A percentile compares a stretch with the other conserved stretches of the same genome.
Evolutionary conservation across 2,888 invertebrate species (phyloP).

Genomic region (Brachynemurus nebulosus): DNA sequence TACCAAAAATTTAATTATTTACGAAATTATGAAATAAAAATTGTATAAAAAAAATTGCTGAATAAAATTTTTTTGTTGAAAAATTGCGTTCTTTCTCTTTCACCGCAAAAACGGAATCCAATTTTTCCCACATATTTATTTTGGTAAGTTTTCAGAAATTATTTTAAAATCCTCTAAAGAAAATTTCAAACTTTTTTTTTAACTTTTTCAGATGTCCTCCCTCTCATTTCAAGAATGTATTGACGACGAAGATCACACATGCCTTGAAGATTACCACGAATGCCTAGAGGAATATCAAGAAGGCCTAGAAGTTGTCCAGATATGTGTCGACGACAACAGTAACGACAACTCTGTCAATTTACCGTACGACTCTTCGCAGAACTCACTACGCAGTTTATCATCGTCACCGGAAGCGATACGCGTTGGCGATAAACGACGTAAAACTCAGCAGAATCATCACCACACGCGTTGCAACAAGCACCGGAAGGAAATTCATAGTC

Average conservation of each 20-base stretch:
- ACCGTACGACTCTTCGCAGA: not conserved
- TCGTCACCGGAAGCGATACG: not conserved
- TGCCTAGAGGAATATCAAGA: slow-evolving; percentile 51
- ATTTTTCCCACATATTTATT: too few relatives aligned
- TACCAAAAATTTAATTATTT: too few relatives aligned
- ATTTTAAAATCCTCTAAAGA: slow-evolving; percentile 6
- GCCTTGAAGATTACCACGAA: slow-evolving; percentile 49
- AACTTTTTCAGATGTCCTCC: slow-evolving; percentile 17
- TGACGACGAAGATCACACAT: slow-evolving; percentile 45
- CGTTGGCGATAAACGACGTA: not conserved
- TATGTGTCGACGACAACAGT: slow-evolving; percentile 39
- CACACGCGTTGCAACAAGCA: not conserved
- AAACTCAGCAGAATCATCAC: not conserved
- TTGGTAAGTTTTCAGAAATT: too few relatives aligned
- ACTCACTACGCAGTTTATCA: not conserved
- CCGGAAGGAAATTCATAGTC: not conserved
- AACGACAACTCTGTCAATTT: not conserved
- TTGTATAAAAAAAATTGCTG: too few relatives aligned
- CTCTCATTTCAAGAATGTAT: slow-evolving; percentile 34
- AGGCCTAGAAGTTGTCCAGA: slow-evolving; percentile 45
- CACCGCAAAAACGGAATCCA: too few relatives aligned
- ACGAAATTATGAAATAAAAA: too few relatives aligned
- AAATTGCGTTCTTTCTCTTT: too few relatives aligned
- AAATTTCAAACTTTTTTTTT: slow-evolving; percentile 10
- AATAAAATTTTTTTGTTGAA: too few relatives aligned